Conservation (phyloP, 2,888 invertebrate species). For the Pantelozetes paolii region DNA sequence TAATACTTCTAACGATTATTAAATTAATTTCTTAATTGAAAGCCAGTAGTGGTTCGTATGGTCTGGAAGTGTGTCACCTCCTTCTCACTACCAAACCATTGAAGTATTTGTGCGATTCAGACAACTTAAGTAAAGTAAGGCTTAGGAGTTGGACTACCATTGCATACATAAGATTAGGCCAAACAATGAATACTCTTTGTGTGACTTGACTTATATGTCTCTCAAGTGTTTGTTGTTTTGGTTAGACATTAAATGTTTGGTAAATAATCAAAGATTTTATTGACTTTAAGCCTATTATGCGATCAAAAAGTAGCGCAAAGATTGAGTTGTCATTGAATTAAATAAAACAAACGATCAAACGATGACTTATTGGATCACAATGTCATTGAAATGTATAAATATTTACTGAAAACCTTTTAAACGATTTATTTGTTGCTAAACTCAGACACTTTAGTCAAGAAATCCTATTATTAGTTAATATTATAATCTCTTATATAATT, state of each 20-base stretch:
- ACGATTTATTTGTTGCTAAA: too few relatives aligned
- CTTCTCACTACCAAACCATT: too few relatives aligned
- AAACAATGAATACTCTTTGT: not conserved
- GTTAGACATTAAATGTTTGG: not conserved
- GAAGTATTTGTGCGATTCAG: too few relatives aligned
- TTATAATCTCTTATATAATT: too few relatives aligned
- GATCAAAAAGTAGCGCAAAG: not conserved
- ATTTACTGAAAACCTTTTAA: not conserved
- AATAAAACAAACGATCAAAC: not conserved
- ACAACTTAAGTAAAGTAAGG: not conserved
- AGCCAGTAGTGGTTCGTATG: not conserved
- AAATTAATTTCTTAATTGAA: not conserved
- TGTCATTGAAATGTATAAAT: not conserved
- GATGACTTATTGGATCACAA: not conserved
- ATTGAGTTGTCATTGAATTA: not conserved
- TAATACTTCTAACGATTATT: not conserved
- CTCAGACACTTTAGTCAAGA: too few relatives aligned
- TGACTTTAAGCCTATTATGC: not conserved
- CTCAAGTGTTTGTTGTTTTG: constrained; percentile 1
- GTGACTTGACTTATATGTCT: too few relatives aligned
- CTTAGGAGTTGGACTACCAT: not conserved
- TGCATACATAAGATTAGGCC: not conserved
- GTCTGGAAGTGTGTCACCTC: constrained; percentile 20
- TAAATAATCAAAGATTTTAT: not conserved
- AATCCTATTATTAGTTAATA: too few relatives aligned